Percentiles rank a stretch among this genome's conserved stretches.
Conservation (phyloP, 2,113 vertebrate genomes). For the Columba livia region DNA sequence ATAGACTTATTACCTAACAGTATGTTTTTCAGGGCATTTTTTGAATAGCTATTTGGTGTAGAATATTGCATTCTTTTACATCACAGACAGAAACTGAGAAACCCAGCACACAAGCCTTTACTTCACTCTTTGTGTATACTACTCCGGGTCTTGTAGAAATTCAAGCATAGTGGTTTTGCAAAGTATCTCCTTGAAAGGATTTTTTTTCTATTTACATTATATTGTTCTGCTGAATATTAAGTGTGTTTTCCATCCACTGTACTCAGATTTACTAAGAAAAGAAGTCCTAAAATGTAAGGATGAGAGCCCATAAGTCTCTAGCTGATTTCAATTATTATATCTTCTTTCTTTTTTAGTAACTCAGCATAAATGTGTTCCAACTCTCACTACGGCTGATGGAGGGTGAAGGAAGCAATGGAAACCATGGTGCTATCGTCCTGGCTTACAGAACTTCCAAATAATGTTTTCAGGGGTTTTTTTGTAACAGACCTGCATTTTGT, state of each 20-base stretch:
- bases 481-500: not conserved
- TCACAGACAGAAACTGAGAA: not conserved
- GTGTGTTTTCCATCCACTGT: not conserved
- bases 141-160: not conserved
- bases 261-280: not conserved
- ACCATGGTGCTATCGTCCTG: not conserved
- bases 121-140: not conserved
- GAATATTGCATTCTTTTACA: not conserved
- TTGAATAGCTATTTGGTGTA: not conserved
- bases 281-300: not conserved
- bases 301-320: not conserved
- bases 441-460: not conserved
- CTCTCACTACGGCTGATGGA: not conserved
- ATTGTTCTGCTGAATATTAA: not conserved
- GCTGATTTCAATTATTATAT: not conserved
- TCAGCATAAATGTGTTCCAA: fast-evolving
- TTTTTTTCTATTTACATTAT: not conserved
- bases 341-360: not conserved
- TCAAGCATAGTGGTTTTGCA: not conserved
- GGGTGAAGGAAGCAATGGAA: not conserved
- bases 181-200: not conserved
- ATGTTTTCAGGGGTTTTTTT: not conserved
- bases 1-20: not conserved
- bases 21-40: not conserved
- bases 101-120: not conserved